Conservation (phyloP, 2,888 invertebrate species). For the Scelioninae gen. 1 region DNA sequence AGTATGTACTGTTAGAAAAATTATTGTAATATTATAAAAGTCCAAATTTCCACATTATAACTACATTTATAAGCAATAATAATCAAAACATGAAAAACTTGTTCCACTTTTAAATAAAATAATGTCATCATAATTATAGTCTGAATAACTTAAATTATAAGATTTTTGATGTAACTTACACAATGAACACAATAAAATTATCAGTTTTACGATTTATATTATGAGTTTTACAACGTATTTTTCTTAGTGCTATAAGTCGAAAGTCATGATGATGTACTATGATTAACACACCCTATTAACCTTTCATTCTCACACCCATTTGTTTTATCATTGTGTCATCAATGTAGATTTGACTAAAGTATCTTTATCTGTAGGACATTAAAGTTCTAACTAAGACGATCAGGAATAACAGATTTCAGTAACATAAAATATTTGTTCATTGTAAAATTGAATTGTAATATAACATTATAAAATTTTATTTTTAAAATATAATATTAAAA, state of each 20-base stretch:
- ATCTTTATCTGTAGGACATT: conserved; percentile 10
- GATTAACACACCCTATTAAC: conserved; percentile 26
- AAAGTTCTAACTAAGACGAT: conserved; percentile 7
- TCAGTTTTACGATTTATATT: not conserved
- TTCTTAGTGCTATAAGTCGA: not conserved
- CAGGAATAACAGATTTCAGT: not conserved
- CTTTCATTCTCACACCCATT: conserved; percentile 27
- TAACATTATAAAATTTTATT: not conserved
- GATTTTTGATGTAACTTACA: too few species aligned
- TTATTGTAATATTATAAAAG: too few species aligned
- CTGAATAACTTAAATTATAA: too few species aligned
- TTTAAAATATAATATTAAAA: too few species aligned
- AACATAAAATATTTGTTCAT: not conserved
- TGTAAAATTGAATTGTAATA: not conserved
- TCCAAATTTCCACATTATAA: too few species aligned
- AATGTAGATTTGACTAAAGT: conserved; percentile 15
- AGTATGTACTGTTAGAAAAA: too few species aligned
- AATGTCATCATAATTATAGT: too few species aligned
- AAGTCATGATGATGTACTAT: conserved; percentile 6
- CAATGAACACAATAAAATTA: too few species aligned
- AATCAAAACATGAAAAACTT: too few species aligned
- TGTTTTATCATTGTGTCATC: conserved; percentile 26
- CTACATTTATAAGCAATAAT: too few species aligned
- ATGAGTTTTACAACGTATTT: not conserved
- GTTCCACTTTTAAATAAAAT: too few species aligned